Base-by-base conservation (phyloP, 2,888 invertebrate species). In the Nowickia ferox region DNA sequence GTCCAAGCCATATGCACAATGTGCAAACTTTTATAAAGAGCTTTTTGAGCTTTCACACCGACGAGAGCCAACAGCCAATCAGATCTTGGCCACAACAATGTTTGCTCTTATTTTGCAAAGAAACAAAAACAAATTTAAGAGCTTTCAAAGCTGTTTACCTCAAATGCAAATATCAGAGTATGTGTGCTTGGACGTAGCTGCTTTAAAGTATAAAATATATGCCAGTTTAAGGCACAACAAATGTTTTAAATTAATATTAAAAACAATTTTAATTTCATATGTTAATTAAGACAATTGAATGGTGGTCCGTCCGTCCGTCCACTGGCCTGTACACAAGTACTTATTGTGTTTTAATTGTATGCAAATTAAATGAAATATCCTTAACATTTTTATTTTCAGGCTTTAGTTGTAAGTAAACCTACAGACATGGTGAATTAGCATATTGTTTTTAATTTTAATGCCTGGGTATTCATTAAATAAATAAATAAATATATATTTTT, bases 251-350 rank as follows among this genome's bases (percentile, higher is more conserved):
- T 48, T 22, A 22, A 66, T 66, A 80, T 80, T 74, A 75, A 82
- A 75, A 76, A 76, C 68, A 76, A 76, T 69, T 82, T 82, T 65
- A 79, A 71, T 72, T 72, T 69, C 55, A 63, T 76, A 61, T 75
- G 75, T 69, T 81, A 75, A 81, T 81, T 81, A 75, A 61, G 38
- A 71, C 53, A 79, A 71, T 61, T 44, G 53, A 8, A 69, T 78
- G 61, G n/a, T 69, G 69, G 59, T n/a, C 9, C 30, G 46, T 48
- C 42, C 40, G 59, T n/a, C 9, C 30, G 46, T 48, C 42, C 40
- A 42, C 48, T 22, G 9, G 59, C 11, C 9, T 42, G 51, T 69
- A 10, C 8, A 17, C 11, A 51, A n/a, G 19, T 75, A 51, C 63
- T 75, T 69, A 63, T 79, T 59, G 51, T 53, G 17, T 61, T 69